A percentile compares a stretch with the other conserved stretches of the same genome.
Evolutionary conservation across 2,888 invertebrate species (phyloP).

Genomic region (Sinopyrophorus schimmeli): DNA sequence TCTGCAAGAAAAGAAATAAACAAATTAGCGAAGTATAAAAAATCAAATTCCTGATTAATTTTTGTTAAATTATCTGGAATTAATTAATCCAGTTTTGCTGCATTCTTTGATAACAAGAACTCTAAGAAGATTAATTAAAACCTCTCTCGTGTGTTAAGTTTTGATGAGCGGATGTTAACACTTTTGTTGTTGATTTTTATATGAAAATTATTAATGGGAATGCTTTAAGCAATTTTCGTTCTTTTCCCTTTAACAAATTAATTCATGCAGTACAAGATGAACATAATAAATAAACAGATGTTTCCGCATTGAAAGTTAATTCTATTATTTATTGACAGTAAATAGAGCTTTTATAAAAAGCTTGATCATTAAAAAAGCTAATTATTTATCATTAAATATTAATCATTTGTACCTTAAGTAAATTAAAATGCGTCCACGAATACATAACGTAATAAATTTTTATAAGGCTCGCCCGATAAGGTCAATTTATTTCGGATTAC

Average conservation of each 20-base stretch:
- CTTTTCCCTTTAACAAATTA: conserved; percentile 10
- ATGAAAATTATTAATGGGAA: conserved; percentile 7
- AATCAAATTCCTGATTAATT: background rate
- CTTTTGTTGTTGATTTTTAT: conserved; percentile 2
- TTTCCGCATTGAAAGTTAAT: conserved; percentile 15
- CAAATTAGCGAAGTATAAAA: background rate
- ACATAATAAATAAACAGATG: conserved; percentile 3
- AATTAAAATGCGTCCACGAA: no score
- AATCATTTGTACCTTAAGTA: no score
- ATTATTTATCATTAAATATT: no score
- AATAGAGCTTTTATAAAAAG: no score
- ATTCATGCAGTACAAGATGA: background rate
- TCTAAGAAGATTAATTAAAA: conserved; percentile 12
- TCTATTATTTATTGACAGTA: conserved; percentile 11
- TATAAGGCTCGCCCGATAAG: no score
- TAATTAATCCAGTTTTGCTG: conserved; percentile 9
- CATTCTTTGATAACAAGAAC: conserved; percentile 3
- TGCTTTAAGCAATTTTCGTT: conserved; percentile 4
- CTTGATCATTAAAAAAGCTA: no score
- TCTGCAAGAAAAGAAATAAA: conserved; percentile 63
- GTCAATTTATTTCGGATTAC: no score
- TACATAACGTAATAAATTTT: no score
- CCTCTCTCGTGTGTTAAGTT: conserved; percentile 6
- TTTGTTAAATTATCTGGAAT: background rate
- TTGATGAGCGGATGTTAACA: conserved; percentile 8